Percentiles rank a stretch among this genome's conserved stretches.
phyloP scores from a whole-genome alignment of 2,888 invertebrate genomes.

The Eueremaeus valkanovi region DNA sequence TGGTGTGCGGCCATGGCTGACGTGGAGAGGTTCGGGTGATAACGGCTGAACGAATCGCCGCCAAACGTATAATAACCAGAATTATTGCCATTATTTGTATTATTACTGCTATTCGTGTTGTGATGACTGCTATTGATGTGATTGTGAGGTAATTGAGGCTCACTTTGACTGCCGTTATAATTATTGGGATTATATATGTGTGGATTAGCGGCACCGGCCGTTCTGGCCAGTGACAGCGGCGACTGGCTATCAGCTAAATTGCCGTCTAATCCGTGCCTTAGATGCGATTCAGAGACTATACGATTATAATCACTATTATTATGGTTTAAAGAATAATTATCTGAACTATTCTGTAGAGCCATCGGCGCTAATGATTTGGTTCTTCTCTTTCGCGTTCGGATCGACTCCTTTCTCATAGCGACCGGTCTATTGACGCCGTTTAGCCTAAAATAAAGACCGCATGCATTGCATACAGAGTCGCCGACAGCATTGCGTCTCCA shows the following conservation, averaged over 20 bases:
- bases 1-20: background rate
- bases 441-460: conserved; percentile 38
- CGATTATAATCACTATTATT: background rate
- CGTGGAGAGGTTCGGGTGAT: background rate
- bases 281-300: background rate
- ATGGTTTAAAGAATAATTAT: background rate
- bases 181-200: background rate
- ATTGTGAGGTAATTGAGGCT: background rate
- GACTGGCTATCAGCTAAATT: background rate
- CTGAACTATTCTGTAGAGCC: background rate
- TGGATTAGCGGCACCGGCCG: background rate
- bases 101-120: too few relatives aligned
- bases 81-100: background rate
- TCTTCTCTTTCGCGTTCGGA: conserved; percentile 33
- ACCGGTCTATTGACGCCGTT: conserved; percentile 39
- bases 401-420: conserved; percentile 39
- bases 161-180: background rate
- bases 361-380: conserved; percentile 13
- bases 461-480: conserved; percentile 40
- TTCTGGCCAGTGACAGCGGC: background rate
- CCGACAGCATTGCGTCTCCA: conserved; percentile 39
- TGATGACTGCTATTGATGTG: background rate
- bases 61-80: conserved; percentile 1
- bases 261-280: background rate
- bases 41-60: background rate